phyloP scores from a whole-genome alignment of 1,140 invertebrate species.

The Drosophila grimshawi region DNA sequence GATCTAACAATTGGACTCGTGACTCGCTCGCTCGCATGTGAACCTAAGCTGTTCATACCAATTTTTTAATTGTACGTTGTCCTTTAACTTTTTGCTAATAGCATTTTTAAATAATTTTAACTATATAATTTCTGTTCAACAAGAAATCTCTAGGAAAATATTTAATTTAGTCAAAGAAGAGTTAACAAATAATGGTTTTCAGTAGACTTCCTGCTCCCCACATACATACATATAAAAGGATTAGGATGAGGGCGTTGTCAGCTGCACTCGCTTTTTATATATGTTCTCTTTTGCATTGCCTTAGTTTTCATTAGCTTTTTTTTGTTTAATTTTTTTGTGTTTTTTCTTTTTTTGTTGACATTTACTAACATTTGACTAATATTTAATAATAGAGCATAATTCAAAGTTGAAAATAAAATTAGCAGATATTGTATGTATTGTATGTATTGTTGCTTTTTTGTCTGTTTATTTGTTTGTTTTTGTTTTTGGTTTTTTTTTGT shows the following conservation, averaged over 20 bases:
- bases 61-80: slow-evolving; percentile 18
- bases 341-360: slow-evolving; percentile 30
- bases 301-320: slow-evolving; percentile 27
- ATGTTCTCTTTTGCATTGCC: slow-evolving; percentile 23
- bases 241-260: slow-evolving; percentile 37
- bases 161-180: too few species aligned
- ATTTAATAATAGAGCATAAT: slow-evolving; percentile 78
- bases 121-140: too few species aligned
- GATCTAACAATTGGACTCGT: too few species aligned
- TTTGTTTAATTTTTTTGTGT: slow-evolving; percentile 22
- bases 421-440: slow-evolving; percentile 74
- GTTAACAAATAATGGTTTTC: too few species aligned
- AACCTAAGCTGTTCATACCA: too few species aligned
- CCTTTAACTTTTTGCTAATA: slow-evolving; percentile 10
- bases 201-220: too few species aligned
- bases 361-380: slow-evolving; percentile 77
- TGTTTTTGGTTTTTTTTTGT: slow-evolving; percentile 46
- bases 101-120: background rate
- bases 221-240: background rate
- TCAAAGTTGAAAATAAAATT: slow-evolving; percentile 79
- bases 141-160: too few species aligned
- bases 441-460: slow-evolving; percentile 54
- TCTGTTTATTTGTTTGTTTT: slow-evolving; percentile 46
- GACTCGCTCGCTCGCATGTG: too few species aligned
- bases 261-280: slow-evolving; percentile 36